These are phyloP conservation scores for Proteles cristata DNA, from an alignment of 2,113 vertebrate species.

Conservation along the genomic window DNA sequence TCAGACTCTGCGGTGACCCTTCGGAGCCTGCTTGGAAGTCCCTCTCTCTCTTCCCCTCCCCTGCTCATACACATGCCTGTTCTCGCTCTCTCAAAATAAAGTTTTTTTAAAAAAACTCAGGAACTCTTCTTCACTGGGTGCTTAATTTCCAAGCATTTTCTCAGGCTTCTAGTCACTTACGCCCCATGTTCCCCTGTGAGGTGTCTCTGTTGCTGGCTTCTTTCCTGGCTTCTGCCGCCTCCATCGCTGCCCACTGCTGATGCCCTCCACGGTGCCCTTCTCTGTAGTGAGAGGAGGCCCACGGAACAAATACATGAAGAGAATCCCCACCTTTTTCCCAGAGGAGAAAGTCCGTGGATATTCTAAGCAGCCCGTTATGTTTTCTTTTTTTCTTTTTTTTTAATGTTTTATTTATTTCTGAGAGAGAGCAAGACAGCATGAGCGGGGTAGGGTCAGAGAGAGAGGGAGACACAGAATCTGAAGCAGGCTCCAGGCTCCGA, in stretches of 20 bases:
- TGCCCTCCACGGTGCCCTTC: background rate
- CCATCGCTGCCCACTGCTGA: background rate
- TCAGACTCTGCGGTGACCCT: too few species aligned
- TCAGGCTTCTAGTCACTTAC: background rate
- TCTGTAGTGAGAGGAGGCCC: background rate
- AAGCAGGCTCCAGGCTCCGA: too few species aligned
- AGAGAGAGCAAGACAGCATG: too few species aligned
- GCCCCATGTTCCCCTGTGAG: accelerated
- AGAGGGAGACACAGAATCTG: too few species aligned
- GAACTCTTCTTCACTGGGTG: background rate
- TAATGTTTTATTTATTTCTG: too few species aligned
- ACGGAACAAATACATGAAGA: background rate
- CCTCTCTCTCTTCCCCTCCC: too few species aligned
- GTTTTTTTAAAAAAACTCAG: too few species aligned
- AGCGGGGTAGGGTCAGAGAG: too few species aligned
- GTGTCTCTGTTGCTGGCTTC: background rate
- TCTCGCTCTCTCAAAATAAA: too few species aligned
- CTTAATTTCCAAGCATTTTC: background rate
- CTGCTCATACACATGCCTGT: too few species aligned
- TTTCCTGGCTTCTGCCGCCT: background rate
- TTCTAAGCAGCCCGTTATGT: background rate
- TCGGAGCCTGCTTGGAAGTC: too few species aligned
- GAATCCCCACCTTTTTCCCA: background rate
- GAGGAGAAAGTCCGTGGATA: background rate
- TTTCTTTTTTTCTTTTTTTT: too few species aligned